phyloP scores from a whole-genome alignment of 35 echinoderm and acorn worm genomes.

The Anneissia japonica region DNA sequence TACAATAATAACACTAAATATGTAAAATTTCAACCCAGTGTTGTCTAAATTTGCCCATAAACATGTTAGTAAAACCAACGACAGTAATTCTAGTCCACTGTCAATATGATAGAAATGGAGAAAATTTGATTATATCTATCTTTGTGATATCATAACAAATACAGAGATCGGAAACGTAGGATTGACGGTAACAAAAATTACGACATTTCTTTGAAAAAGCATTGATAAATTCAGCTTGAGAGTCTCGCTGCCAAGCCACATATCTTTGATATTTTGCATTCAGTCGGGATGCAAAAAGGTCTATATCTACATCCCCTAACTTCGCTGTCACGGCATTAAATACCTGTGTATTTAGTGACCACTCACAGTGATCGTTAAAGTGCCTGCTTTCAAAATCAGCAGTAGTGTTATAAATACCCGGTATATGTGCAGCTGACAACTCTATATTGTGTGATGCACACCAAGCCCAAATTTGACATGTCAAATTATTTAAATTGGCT shows the following conservation, averaged over 20 bases:
- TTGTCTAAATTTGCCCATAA: no score
- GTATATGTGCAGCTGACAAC: not conserved
- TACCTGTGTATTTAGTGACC: not conserved
- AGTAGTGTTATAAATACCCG: not conserved
- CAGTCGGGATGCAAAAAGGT: not conserved
- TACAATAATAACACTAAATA: no score
- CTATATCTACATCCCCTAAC: not conserved
- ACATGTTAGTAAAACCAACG: no score
- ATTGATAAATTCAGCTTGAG: not conserved
- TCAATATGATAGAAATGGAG: no score
- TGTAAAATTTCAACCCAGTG: no score
- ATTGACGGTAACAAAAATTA: no score
- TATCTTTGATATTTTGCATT: not conserved
- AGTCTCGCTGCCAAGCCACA: not conserved
- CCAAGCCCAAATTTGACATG: not conserved
- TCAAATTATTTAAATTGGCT: slow-evolving; percentile 15
- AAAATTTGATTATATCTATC: no score
- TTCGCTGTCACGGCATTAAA: not conserved
- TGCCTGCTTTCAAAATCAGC: not conserved
- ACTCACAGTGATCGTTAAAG: not conserved
- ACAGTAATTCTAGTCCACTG: no score
- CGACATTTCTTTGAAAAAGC: not conserved
- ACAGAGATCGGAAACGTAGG: no score
- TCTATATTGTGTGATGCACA: not conserved
- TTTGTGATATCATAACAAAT: no score